Evolutionary conservation across 2,797 vertebrate genomes (phyloP).

Genomic region (Hemitrygon akajei): DNA sequence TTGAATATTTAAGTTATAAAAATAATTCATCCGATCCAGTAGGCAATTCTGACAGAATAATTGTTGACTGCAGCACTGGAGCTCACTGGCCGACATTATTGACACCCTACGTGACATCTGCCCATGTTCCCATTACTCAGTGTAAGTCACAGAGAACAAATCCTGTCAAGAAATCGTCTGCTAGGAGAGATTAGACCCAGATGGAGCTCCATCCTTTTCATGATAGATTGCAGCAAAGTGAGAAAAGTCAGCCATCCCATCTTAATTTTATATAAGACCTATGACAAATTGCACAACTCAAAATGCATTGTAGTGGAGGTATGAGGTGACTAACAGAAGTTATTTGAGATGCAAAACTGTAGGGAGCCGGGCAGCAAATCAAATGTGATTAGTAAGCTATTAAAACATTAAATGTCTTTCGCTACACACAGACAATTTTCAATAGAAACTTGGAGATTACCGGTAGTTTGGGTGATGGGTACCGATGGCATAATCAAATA

Average conservation of each 20-base stretch:
- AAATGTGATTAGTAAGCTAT: neutral
- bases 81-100: neutral
- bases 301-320: neutral
- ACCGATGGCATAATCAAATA: neutral
- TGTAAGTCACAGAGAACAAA: slow-evolving; percentile 18
- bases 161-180: neutral
- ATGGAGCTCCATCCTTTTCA: neutral
- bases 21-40: neutral
- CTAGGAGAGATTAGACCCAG: slow-evolving; percentile 3
- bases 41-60: neutral
- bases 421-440: neutral
- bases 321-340: neutral
- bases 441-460: neutral
- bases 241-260: neutral
- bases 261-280: neutral
- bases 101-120: neutral
- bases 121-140: neutral
- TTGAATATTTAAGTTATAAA: neutral
- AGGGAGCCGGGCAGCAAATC: neutral
- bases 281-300: neutral
- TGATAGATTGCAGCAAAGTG: neutral
- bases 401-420: neutral
- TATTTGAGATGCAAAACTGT: neutral
- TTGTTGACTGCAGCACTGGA: neutral
- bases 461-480: neutral